phyloP scores from a whole-genome alignment of 2,113 vertebrate species.

The Rostratula benghalensis region DNA sequence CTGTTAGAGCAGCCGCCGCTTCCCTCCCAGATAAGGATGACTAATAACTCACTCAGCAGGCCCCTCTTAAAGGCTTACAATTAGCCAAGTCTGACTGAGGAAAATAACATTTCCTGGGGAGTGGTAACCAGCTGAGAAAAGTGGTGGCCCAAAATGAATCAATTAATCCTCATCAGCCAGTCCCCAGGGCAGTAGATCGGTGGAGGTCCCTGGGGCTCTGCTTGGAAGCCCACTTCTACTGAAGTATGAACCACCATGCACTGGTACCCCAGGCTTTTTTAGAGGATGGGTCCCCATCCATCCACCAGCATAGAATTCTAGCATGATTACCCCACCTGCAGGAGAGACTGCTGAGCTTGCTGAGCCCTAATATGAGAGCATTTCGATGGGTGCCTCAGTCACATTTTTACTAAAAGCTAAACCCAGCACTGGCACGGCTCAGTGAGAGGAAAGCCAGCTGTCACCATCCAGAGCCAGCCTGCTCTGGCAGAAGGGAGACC shows the following conservation, averaged over 20 bases:
- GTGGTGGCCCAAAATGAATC: neutral
- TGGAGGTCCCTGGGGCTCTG: neutral
- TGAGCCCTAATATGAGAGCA: neutral
- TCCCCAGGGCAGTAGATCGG: neutral
- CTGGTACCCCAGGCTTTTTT: neutral
- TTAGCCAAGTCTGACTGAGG: conserved; percentile 20
- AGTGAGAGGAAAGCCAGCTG: fast-evolving
- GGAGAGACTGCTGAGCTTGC: neutral
- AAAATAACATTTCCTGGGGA: neutral
- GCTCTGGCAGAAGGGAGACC: neutral
- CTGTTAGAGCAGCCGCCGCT: neutral
- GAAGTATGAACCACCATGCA: fast-evolving
- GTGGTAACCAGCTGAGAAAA: conserved; percentile 9
- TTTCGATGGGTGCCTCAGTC: neutral
- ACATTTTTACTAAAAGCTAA: neutral
- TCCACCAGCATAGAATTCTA: neutral
- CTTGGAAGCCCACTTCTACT: neutral
- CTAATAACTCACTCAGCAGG: conserved; percentile 53
- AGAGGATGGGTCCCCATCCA: neutral
- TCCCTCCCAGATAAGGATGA: conserved; percentile 45
- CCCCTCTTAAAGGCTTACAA: neutral
- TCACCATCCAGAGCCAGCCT: fast-evolving
- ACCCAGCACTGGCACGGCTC: fast-evolving
- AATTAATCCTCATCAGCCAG: neutral
- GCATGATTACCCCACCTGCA: neutral